phyloP scores from a whole-genome alignment of 2,888 invertebrate species.

The Cancer borealis region DNA sequence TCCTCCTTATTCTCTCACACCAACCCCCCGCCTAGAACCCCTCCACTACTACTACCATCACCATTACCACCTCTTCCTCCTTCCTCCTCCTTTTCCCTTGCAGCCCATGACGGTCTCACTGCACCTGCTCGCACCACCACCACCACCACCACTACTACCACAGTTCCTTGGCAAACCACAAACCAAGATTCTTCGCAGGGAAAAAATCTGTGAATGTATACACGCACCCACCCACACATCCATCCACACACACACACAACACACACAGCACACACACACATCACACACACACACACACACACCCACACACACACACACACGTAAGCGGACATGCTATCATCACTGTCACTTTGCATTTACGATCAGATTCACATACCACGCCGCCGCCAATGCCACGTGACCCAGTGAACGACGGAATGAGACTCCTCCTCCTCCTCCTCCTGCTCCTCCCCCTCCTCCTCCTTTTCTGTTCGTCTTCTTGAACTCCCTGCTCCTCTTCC shows the following conservation, averaged over 20 bases:
- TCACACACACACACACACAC: no score
- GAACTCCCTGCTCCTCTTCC: neutral
- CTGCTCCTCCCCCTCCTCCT: neutral
- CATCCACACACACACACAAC: neutral
- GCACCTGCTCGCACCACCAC: neutral
- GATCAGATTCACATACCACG: neutral
- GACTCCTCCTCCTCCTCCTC: neutral
- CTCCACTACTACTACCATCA: neutral
- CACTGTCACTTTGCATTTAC: neutral
- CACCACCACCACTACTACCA: neutral
- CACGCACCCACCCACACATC: neutral
- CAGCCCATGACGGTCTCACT: neutral
- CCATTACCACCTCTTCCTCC: neutral
- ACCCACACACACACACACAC: no score
- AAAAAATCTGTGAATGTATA: neutral
- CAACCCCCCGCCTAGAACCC: neutral
- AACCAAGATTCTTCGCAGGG: neutral
- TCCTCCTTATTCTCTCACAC: neutral
- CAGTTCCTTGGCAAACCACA: neutral
- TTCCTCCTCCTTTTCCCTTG: neutral
- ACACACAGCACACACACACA: neutral
- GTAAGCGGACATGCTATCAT: neutral
- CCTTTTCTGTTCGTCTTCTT: neutral
- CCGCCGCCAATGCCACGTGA: slow-evolving; percentile 8
- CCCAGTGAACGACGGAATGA: neutral